phyloP scores from a whole-genome alignment of 2,113 vertebrate genomes.

The Rhagologus leucostigma region DNA sequence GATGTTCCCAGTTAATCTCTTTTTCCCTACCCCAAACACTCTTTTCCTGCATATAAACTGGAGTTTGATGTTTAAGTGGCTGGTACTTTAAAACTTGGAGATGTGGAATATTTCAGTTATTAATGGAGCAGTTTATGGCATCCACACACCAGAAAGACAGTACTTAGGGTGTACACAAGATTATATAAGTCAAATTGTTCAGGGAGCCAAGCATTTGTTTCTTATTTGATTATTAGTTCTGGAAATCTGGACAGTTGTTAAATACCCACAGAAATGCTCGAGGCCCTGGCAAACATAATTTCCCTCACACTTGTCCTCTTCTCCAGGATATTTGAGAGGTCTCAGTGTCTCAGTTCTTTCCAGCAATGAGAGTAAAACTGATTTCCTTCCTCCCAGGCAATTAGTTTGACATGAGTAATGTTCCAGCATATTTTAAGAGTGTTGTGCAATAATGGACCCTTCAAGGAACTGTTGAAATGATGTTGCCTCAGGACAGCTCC shows the following conservation, averaged over 20 bases:
- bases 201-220: neutral
- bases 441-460: neutral
- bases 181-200: neutral
- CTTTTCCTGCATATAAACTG: slow-evolving; percentile 9
- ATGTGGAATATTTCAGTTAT: neutral
- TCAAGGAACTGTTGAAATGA: neutral
- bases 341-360: neutral
- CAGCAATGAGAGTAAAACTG: neutral
- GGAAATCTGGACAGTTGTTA: neutral
- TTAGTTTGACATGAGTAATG: neutral
- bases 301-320: neutral
- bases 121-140: neutral
- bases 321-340: neutral
- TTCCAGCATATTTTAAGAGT: neutral
- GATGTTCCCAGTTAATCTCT: slow-evolving; percentile 10
- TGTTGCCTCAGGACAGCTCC: neutral
- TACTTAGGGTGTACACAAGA: neutral
- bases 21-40: neutral
- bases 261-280: neutral
- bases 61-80: neutral
- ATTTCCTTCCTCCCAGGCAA: neutral
- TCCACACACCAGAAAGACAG: neutral
- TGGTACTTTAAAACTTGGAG: neutral
- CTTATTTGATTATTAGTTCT: neutral
- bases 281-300: neutral